A percentile compares a stretch with the other conserved stretches of the same genome.
These are phyloP conservation scores for Erythrolamprus reginae DNA, from an alignment of 2,113 vertebrate species.

Conservation along the genomic window DNA sequence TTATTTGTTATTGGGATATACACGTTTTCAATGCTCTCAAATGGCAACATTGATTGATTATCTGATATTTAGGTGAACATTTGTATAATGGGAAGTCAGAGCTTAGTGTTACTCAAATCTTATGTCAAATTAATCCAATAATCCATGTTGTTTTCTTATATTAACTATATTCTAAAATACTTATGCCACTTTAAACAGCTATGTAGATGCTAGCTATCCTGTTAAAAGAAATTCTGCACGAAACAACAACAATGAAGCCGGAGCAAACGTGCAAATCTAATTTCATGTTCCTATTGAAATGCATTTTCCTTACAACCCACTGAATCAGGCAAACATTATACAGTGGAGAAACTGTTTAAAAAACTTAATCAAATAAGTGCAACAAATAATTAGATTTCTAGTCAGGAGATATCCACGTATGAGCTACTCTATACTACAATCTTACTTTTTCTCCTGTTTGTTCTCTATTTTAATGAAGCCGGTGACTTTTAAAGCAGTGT, in stretches of 20 bases:
- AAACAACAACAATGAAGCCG: conserved; percentile 22
- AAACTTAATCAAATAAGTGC: conserved; percentile 48
- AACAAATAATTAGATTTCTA: conserved; percentile 58
- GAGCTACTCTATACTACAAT: conserved; percentile 20
- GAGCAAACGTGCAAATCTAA: conserved; percentile 33
- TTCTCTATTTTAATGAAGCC: conserved; percentile 21
- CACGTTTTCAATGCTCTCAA: not conserved
- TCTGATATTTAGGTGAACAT: not conserved
- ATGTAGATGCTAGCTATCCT: not conserved
- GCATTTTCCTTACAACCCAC: conserved; percentile 50
- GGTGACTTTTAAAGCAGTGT: conserved; percentile 24
- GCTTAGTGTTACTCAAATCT: not conserved
- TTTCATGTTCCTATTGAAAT: conserved; percentile 45
- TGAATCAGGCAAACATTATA: conserved; percentile 36
- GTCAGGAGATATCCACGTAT: conserved; percentile 27
- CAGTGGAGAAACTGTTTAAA: conserved; percentile 53
- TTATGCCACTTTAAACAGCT: not conserved
- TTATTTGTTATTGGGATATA: not conserved
- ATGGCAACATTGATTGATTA: not conserved
- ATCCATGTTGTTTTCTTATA: not conserved
- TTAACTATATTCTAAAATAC: not conserved
- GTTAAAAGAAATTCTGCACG: not conserved
- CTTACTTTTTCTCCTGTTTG: not conserved
- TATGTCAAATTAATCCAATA: not conserved
- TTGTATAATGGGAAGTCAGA: not conserved